Conservation (phyloP, 2,888 invertebrate genomes). For the Temnothorax ravouxi region DNA sequence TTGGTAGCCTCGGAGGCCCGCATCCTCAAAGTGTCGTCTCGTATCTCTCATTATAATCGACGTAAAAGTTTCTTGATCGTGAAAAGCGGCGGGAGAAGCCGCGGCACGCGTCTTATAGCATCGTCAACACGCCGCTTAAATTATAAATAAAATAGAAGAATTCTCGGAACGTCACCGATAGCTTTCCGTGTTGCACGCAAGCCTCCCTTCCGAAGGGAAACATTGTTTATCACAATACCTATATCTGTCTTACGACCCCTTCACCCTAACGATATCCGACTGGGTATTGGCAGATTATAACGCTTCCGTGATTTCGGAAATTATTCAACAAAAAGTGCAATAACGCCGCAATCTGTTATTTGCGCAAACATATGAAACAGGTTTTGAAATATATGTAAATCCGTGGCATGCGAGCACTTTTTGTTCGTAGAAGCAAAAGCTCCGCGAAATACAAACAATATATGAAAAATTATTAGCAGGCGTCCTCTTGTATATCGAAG, state of each 20-base stretch:
- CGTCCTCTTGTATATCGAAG: conserved; percentile 20
- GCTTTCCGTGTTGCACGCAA: neutral
- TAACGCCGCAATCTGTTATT: neutral
- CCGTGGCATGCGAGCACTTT: neutral
- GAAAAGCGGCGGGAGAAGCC: conserved; percentile 1
- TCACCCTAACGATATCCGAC: neutral
- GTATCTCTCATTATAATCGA: conserved; percentile 71
- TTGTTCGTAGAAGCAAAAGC: neutral
- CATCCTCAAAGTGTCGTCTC: conserved; percentile 81
- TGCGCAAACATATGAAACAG: neutral
- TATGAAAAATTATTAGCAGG: conserved; percentile 9
- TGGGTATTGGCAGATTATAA: neutral
- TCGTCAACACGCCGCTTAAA: neutral
- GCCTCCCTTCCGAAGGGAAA: neutral
- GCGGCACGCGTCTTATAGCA: conserved; percentile 24
- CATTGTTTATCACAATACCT: neutral
- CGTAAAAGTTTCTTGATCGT: conserved; percentile 62
- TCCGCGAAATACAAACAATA: neutral
- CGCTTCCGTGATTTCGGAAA: neutral
- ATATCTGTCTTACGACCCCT: neutral
- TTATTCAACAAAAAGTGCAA: neutral
- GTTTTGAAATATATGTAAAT: conserved; percentile 13
- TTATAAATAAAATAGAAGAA: neutral
- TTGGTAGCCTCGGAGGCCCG: conserved; percentile 82
- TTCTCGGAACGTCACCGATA: neutral